Percentiles rank a stretch among this genome's conserved stretches.
Conservation (phyloP, 1,140 invertebrate species). For the Drosophila arizonae region DNA sequence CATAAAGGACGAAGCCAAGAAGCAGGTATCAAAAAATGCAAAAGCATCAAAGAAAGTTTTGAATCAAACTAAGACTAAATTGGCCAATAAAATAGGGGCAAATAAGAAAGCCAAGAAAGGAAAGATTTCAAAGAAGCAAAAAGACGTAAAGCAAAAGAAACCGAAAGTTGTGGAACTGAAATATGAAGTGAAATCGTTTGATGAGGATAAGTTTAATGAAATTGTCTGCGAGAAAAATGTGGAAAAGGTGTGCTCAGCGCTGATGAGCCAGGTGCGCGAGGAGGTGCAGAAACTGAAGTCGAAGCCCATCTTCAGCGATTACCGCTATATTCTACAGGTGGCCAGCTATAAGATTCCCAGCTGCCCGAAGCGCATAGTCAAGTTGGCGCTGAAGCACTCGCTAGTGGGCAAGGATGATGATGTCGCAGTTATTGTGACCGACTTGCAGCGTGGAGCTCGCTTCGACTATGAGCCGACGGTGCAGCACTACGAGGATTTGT, state of each 20-base stretch:
- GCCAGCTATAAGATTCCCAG: constrained; percentile 73
- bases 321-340: constrained; percentile 70
- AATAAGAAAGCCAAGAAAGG: constrained; percentile 1
- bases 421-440: constrained; percentile 84
- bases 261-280: constrained; percentile 57
- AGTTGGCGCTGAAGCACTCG: constrained; percentile 83
- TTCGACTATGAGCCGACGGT: constrained; percentile 85
- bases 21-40: constrained; percentile 16
- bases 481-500: constrained; percentile 85
- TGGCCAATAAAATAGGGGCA: not conserved
- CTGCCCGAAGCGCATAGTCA: constrained; percentile 72
- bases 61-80: constrained; percentile 1
- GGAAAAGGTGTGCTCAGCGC: constrained; percentile 58
- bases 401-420: constrained; percentile 84
- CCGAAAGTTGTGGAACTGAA: constrained; percentile 32
- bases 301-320: constrained; percentile 68
- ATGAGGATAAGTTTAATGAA: constrained; percentile 65
- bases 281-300: constrained; percentile 67
- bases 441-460: constrained; percentile 83
- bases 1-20: constrained; percentile 12
- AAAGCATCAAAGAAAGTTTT: constrained; percentile 14
- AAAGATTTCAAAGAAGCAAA: constrained; percentile 20
- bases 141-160: constrained; percentile 5
- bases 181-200: constrained; percentile 59
- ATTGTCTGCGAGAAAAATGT: constrained; percentile 65